Evolutionary conservation across 2,888 invertebrate genomes (phyloP).

Genomic region (Eupithecia pulchellata): DNA sequence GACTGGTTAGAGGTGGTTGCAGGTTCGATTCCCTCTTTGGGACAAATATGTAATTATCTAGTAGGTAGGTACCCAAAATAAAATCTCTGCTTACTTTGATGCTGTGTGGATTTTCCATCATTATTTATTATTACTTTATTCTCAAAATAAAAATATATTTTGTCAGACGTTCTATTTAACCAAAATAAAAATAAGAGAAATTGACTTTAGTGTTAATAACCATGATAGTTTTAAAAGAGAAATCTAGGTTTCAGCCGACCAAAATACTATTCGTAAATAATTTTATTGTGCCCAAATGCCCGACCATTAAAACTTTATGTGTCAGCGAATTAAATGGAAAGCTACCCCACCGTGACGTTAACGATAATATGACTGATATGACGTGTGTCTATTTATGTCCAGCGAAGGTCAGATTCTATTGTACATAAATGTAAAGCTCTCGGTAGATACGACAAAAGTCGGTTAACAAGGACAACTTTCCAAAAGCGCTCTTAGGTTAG

Average conservation of each 20-base stretch:
- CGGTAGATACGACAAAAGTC: neutral
- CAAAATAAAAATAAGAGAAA: neutral
- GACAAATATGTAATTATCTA: neutral
- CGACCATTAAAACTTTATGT: conserved; percentile 19
- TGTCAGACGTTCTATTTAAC: neutral
- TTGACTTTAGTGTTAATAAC: no score
- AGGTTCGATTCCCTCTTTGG: neutral
- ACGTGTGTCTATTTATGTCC: conserved; percentile 29
- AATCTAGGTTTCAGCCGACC: neutral
- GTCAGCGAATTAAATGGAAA: conserved; percentile 19
- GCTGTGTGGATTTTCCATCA: neutral
- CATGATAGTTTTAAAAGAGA: no score
- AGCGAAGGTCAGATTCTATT: conserved; percentile 23
- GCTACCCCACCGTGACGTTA: conserved; percentile 25
- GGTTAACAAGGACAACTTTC: neutral
- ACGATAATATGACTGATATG: conserved; percentile 19
- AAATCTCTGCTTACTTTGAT: neutral
- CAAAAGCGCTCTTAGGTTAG: neutral
- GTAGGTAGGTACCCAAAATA: no score
- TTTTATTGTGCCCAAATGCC: conserved; percentile 8
- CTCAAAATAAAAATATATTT: neutral
- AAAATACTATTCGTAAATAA: neutral
- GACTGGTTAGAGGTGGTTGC: neutral
- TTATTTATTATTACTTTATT: neutral
- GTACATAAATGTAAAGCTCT: neutral